Conservation (phyloP, 2,113 vertebrate genomes). For the Typhlomys cinereus region DNA sequence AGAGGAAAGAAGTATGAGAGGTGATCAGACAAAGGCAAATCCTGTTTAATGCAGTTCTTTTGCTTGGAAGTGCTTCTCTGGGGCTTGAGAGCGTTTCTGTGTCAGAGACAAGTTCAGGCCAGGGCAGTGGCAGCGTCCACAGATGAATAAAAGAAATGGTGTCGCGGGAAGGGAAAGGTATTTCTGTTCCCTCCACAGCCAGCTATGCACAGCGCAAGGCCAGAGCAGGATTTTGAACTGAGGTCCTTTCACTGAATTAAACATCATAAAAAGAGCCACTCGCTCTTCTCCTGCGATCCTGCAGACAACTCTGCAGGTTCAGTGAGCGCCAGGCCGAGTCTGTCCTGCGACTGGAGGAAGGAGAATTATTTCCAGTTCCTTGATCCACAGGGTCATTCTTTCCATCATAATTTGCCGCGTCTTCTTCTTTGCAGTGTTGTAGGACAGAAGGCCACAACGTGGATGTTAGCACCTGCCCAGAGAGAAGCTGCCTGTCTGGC, state of each 20-base stretch:
- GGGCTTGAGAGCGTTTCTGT: not conserved
- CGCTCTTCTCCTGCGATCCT: not conserved
- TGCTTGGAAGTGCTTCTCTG: slow-evolving; percentile 18
- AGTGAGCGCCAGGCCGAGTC: not conserved
- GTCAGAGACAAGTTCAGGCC: slow-evolving; percentile 8
- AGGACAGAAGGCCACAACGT: not conserved
- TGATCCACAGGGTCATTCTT: not conserved
- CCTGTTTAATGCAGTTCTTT: slow-evolving; percentile 24
- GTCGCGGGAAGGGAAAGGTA: not conserved
- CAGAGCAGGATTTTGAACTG: not conserved
- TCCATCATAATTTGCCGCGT: not conserved
- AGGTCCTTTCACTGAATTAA: slow-evolving; percentile 63
- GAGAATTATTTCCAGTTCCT: not conserved
- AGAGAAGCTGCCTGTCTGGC: fast-evolving
- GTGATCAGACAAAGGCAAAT: slow-evolving; percentile 17
- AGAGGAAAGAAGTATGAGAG: not conserved
- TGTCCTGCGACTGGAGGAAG: not conserved
- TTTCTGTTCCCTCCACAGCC: not conserved
- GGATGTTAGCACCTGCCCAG: not conserved
- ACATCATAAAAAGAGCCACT: slow-evolving; percentile 36
- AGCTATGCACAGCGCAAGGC: not conserved
- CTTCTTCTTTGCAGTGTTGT: not conserved
- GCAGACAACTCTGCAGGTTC: not conserved
- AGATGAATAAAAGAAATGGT: slow-evolving; percentile 20
- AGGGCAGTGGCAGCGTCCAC: not conserved